Evolutionary conservation across 1,140 invertebrate genomes (phyloP).

Genomic region (Achroia grisella): DNA sequence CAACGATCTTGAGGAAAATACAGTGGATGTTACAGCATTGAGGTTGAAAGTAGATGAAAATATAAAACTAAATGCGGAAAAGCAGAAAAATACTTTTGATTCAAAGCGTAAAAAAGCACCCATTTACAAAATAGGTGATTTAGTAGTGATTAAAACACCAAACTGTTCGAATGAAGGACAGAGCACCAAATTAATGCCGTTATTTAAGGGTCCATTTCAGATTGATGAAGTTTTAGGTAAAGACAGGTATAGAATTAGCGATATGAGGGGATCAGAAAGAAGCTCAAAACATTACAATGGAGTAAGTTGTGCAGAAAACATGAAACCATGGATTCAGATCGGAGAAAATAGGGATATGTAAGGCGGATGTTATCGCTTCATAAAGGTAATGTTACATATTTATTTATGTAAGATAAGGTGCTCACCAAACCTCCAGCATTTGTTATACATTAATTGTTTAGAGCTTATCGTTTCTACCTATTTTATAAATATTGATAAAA

Average conservation of each 20-base stretch:
- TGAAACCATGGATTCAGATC: conserved; percentile 28
- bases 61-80: conserved; percentile 13
- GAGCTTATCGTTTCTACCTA: too few relatives aligned
- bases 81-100: conserved; percentile 17
- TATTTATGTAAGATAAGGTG: too few relatives aligned
- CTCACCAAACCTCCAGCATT: too few relatives aligned
- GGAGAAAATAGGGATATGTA: too few relatives aligned
- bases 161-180: conserved; percentile 21
- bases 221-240: conserved; percentile 28
- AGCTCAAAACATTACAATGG: conserved; percentile 11
- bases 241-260: conserved; percentile 31
- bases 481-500: too few relatives aligned
- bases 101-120: conserved; percentile 9
- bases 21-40: conserved; percentile 17
- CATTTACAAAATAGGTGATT: conserved; percentile 12
- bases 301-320: conserved; percentile 15
- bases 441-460: too few relatives aligned
- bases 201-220: conserved; percentile 32
- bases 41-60: conserved; percentile 13
- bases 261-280: conserved; percentile 12
- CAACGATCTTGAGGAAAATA: background rate
- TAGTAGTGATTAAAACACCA: conserved; percentile 21
- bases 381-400: too few relatives aligned
- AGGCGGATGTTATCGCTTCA: too few relatives aligned
- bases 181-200: conserved; percentile 26